Base-by-base conservation (phyloP, 2,888 invertebrate species). In the Sipha maydis region DNA sequence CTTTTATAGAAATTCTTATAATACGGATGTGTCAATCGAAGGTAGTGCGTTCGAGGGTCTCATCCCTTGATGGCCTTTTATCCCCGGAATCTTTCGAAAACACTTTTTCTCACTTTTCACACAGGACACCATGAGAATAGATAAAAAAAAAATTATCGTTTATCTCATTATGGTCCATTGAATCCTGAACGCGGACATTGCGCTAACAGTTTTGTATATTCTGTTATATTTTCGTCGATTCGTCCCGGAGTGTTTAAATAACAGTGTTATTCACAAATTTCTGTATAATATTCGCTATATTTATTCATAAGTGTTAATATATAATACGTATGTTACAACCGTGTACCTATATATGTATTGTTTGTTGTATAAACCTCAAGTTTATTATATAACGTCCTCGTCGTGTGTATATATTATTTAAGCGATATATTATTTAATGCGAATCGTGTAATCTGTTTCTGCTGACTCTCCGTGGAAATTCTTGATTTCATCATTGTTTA, bases 231-330 rank as follows among this genome's bases (percentile, higher is more conserved):
- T 28, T 61, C 34, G 34, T 56, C 61, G 34, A 80, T 80, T 67
- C 80, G 67, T 67, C 80, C 80, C 61, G 34, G 11, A 7, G 79
- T 69, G 80, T 28, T 80, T 67, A 25, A 38, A 67, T 17, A 80
- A 19, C 4, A 34, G 3, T 41, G 19, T 38, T 67, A 38, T 67
- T 38, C 48, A 14, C 11, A n/a, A 61, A 61, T n/a, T 38, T 38
- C 38, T 38, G 25, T 80, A 67, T 14, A 48, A 14, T 48, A 61
- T 80, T 69, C 48, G 41, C 41, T 82, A 73, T 71, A 75, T 83
- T 71, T 83, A 83, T 71, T 71, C 25, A 14, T 34, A 31, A 71
- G 28, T 67, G 67, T 80, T 80, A 28, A 71, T 48, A 54, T 71
- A 48, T 11, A 1, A 48, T 14, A 67, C n/a, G 67, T 67, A n/a